Percentiles rank a stretch among this genome's conserved stretches.
These are phyloP conservation scores for Mormyrus lacerda DNA, from an alignment of 2,113 vertebrate species.

Conservation along the genomic window DNA sequence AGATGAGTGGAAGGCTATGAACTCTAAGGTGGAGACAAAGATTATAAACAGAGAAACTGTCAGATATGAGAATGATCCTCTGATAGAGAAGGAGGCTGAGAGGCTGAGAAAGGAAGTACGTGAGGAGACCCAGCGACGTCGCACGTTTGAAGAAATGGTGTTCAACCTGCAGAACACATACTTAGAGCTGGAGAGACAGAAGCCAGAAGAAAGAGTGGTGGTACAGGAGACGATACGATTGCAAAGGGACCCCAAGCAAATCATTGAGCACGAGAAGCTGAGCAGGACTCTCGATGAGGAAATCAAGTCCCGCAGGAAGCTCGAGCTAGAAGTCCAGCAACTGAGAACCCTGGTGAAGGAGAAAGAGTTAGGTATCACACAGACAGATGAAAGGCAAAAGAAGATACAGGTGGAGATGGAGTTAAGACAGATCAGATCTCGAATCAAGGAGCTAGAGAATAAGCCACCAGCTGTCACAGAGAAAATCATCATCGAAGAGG, in stretches of 20 bases:
- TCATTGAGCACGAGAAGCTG: conserved; percentile 70
- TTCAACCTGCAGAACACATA: conserved; percentile 83
- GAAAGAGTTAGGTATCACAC: conserved; percentile 64
- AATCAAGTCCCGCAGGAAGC: conserved; percentile 63
- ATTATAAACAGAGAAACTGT: conserved; percentile 79
- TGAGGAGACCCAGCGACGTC: conserved; percentile 72
- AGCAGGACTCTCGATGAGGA: conserved; percentile 76
- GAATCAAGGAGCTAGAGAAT: conserved; percentile 77
- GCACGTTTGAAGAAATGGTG: conserved; percentile 69
- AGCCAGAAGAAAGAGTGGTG: conserved; percentile 83
- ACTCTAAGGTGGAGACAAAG: conserved; percentile 87
- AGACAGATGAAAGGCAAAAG: conserved; percentile 72
- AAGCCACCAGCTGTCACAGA: conserved; percentile 76
- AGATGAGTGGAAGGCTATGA: conserved; percentile 75
- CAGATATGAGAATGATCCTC: conserved; percentile 80
- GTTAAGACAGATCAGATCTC: conserved; percentile 67
- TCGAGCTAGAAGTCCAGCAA: conserved; percentile 78
- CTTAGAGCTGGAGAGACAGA: conserved; percentile 79
- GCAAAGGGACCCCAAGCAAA: conserved; percentile 77
- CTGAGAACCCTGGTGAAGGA: conserved; percentile 66
- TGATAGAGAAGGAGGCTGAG: conserved; percentile 83
- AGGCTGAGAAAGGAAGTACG: conserved; percentile 75
- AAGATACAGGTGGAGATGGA: conserved; percentile 75
- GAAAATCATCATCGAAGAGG: conserved; percentile 85
- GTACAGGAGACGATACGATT: conserved; percentile 78